Conservation (phyloP, 2,113 vertebrate genomes). For the Pseudonaja textilis region DNA sequence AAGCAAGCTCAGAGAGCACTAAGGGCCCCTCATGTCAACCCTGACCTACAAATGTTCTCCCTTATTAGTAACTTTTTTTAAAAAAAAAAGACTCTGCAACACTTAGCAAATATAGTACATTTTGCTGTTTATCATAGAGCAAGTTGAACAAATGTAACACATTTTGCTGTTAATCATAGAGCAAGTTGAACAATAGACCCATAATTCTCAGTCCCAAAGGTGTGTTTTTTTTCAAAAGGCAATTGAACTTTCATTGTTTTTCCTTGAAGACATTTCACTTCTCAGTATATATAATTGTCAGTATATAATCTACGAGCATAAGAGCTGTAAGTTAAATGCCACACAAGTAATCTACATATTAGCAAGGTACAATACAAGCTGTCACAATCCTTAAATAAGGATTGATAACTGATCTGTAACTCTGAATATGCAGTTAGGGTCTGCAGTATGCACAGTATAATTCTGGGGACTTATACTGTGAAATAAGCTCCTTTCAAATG, state of each 20-base stretch:
- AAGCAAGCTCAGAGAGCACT: no score
- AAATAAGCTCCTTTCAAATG: neutral
- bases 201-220: neutral
- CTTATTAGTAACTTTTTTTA: neutral
- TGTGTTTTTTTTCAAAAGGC: neutral
- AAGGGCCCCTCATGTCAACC: no score
- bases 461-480: neutral
- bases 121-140: neutral
- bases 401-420: neutral
- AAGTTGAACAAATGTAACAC: neutral
- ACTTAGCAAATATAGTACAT: neutral
- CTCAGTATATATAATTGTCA: neutral
- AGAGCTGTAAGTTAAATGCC: neutral
- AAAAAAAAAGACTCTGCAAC: neutral
- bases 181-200: neutral
- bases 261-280: neutral
- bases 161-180: neutral
- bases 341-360: neutral
- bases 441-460: neutral
- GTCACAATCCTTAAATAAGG: neutral
- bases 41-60: neutral
- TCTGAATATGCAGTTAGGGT: neutral
- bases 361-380: neutral
- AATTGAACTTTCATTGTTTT: neutral
- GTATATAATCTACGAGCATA: neutral